A percentile compares a stretch with the other conserved stretches of the same genome.
Conservation (phyloP, 2,113 vertebrate species). For the Lepidothrix coronata region DNA sequence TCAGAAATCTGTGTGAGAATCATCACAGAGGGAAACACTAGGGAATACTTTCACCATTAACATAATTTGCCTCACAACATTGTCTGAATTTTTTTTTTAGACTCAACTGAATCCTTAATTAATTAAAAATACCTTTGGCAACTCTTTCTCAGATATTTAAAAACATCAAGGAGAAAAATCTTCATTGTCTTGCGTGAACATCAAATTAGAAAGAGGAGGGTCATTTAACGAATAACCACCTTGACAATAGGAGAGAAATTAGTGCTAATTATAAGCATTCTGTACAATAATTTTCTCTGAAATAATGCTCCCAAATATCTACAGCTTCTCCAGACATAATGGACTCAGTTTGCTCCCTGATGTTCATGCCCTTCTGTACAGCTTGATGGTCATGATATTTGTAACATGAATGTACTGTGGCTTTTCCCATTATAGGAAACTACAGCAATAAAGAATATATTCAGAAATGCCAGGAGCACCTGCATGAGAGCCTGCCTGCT, state of each 20-base stretch:
- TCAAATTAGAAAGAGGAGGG: constrained; percentile 50
- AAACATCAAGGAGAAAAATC: constrained; percentile 51
- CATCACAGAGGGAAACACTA: constrained; percentile 51
- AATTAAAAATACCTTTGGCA: constrained; percentile 62
- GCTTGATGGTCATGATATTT: not conserved
- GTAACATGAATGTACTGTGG: not conserved
- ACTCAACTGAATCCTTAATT: constrained; percentile 62
- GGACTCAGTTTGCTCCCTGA: not conserved
- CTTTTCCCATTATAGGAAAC: not conserved
- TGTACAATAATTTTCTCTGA: not conserved
- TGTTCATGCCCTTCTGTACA: not conserved
- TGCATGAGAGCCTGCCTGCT: not conserved
- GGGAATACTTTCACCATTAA: constrained; percentile 50
- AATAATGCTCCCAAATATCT: not conserved
- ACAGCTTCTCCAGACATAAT: not conserved
- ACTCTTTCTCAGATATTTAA: constrained; percentile 53
- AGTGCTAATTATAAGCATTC: constrained; percentile 13
- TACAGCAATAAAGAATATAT: not conserved
- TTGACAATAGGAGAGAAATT: constrained; percentile 50
- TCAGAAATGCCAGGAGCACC: not conserved
- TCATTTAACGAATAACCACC: constrained; percentile 51
- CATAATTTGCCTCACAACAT: constrained; percentile 18
- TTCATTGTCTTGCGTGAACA: constrained; percentile 52
- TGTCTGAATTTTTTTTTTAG: constrained; percentile 54
- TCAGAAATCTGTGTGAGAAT: constrained; percentile 61